These are phyloP conservation scores for Ormyrus pomaceus DNA, from an alignment of 2,888 invertebrate genomes.

Conservation along the genomic window DNA sequence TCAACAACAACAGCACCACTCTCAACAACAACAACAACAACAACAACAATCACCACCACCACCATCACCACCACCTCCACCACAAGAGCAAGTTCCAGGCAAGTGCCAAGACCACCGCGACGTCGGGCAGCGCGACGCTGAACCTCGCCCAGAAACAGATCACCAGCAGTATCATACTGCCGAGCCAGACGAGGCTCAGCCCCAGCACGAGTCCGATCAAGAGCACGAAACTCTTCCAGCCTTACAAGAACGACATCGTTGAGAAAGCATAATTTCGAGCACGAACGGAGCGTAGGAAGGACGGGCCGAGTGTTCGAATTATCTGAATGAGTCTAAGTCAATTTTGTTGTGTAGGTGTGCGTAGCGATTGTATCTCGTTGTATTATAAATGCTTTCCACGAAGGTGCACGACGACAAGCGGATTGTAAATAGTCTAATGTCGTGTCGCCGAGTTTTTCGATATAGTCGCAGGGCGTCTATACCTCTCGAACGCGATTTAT, in stretches of 20 bases:
- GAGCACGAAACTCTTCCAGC: constrained; percentile 85
- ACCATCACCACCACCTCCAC: constrained; percentile 11
- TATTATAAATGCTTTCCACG: too few relatives aligned
- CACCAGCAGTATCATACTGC: constrained; percentile 53
- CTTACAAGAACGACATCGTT: constrained; percentile 81
- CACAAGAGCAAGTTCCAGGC: background rate
- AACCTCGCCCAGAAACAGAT: constrained; percentile 38
- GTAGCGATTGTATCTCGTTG: too few relatives aligned
- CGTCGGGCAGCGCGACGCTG: background rate
- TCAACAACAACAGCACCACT: constrained; percentile 24
- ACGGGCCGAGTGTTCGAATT: too few relatives aligned
- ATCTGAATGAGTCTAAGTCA: too few relatives aligned
- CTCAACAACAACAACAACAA: constrained; percentile 29
- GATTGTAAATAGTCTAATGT: too few relatives aligned
- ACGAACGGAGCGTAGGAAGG: too few relatives aligned
- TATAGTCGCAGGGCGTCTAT: too few relatives aligned
- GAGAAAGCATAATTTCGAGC: constrained; percentile 65
- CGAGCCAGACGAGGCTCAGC: constrained; percentile 60
- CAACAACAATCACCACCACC: background rate
- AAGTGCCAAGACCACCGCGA: constrained; percentile 10
- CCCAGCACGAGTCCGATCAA: constrained; percentile 70
- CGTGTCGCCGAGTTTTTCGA: too few relatives aligned
- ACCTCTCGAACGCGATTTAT: too few relatives aligned
- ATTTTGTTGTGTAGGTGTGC: too few relatives aligned
- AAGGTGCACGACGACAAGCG: too few relatives aligned